Base-by-base conservation (phyloP, 2,888 invertebrate species). In the Epicampocera succincta region DNA sequence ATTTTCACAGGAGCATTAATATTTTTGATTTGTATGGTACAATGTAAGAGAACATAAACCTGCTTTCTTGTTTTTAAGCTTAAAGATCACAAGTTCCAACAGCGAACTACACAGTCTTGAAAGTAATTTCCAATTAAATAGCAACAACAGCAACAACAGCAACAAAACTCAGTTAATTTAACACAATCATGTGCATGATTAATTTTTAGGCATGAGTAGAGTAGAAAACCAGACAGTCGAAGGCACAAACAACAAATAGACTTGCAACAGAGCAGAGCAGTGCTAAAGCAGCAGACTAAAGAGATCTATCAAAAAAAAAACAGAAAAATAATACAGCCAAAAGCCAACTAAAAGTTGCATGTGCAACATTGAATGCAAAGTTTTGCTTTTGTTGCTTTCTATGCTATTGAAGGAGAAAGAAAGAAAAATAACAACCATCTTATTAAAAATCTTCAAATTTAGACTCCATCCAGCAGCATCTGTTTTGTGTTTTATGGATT, bases 191-290 rank as follows among this genome's bases (percentile, higher is more conserved):
- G 72, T 79, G 78, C 78, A 79, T 79, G 78, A 79, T 68, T 40
- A 72, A 73, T 68, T 66, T 79, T 73, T 48, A 72, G 68, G 78
- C 78, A 52, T 73, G 66, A 79, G 65, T 72, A 78, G 66, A 79
- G 65, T 72, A 78, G 71, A 19, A 60, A 60, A 8, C 38, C 58
- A 66, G 29, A 56, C 21, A 9, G 29, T 12, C n/a, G 3, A 38
- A 71, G 17, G 44, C n/a, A 52, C 44, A 11, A 8, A 52, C 8
- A 8, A 52, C 8, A 3, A 21, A 12, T 25, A 17, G 0, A 50
- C 12, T 17, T 33, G 13, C 11, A 63, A 11, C 1, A 66, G 21
- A 66, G 38, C 60, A 19, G 15, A 40, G n/a, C n/a, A n/a, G n/a
- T n/a, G n/a, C n/a, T 17, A 38, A 5, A 25, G 33, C 33, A 33